Evolutionary conservation across 2,113 vertebrate species (phyloP).

Genomic region (Myotis davidii): DNA sequence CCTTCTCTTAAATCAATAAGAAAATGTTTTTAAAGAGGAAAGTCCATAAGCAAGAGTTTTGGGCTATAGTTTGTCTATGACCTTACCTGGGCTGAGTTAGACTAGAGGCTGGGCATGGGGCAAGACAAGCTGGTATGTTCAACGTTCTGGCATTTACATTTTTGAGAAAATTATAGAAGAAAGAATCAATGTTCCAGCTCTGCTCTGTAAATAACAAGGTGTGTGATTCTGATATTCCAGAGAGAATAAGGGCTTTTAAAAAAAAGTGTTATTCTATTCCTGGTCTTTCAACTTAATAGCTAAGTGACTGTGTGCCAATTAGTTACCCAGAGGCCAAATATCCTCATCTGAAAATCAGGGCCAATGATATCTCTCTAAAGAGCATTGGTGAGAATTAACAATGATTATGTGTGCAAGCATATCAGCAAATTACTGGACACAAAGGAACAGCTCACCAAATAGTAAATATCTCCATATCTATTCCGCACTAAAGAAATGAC

Average conservation of each 20-base stretch:
- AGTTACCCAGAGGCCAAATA: neutral
- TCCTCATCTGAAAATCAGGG: neutral
- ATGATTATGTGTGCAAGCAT: neutral
- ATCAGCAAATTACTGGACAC: neutral
- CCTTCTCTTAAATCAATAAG: too few species aligned
- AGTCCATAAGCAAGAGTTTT: neutral
- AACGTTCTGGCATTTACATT: neutral
- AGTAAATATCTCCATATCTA: constrained; percentile 13
- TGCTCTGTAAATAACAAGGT: constrained; percentile 10
- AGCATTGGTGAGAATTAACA: constrained; percentile 26
- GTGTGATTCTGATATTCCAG: neutral
- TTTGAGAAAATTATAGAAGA: constrained; percentile 21
- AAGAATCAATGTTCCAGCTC: neutral
- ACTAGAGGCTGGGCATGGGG: rapidly evolving
- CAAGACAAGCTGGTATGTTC: neutral
- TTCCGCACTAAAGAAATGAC: neutral
- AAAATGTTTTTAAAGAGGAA: neutral
- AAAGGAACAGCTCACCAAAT: constrained; percentile 42
- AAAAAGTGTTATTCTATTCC: constrained; percentile 3
- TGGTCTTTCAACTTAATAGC: neutral
- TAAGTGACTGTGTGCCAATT: neutral
- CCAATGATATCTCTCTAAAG: constrained; percentile 5
- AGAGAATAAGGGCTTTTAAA: neutral
- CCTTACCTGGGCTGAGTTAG: neutral
- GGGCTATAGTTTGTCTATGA: neutral